Conservation (phyloP, 2,113 vertebrate genomes). For the Mionectes macconnelli region DNA sequence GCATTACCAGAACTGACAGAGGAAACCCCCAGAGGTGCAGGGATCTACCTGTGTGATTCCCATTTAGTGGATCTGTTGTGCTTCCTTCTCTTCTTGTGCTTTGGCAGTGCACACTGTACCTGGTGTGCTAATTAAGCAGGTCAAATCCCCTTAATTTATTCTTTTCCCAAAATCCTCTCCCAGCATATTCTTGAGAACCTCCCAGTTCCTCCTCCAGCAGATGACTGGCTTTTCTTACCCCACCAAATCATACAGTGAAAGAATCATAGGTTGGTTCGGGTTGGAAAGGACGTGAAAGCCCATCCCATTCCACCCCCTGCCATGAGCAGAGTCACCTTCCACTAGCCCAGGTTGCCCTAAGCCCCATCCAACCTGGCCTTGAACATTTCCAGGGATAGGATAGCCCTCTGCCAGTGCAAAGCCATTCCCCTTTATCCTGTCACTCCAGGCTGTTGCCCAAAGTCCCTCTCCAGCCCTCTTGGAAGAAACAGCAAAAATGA, state of each 20-base stretch:
- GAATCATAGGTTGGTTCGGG: background rate
- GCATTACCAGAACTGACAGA: background rate
- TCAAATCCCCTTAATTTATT: background rate
- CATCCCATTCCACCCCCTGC: fast-evolving
- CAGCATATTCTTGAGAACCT: background rate
- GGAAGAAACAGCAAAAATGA: background rate
- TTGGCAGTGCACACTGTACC: background rate
- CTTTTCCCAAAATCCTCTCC: background rate
- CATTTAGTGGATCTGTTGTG: too few relatives aligned
- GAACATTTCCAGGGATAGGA: background rate
- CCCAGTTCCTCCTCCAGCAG: background rate
- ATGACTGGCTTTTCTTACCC: background rate
- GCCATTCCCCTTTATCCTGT: background rate
- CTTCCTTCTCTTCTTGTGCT: background rate
- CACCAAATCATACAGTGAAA: background rate
- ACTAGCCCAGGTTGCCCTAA: background rate
- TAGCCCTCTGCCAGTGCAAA: background rate
- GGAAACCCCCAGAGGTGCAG: background rate
- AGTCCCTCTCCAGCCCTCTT: background rate
- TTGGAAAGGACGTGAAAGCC: background rate
- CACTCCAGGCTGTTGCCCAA: background rate
- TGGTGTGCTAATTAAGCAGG: background rate
- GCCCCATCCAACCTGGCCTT: background rate
- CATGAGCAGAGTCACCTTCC: background rate
- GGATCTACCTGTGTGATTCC: background rate